phyloP scores from a whole-genome alignment of 1,140 invertebrate species.

The Macrobrachium nipponense region DNA sequence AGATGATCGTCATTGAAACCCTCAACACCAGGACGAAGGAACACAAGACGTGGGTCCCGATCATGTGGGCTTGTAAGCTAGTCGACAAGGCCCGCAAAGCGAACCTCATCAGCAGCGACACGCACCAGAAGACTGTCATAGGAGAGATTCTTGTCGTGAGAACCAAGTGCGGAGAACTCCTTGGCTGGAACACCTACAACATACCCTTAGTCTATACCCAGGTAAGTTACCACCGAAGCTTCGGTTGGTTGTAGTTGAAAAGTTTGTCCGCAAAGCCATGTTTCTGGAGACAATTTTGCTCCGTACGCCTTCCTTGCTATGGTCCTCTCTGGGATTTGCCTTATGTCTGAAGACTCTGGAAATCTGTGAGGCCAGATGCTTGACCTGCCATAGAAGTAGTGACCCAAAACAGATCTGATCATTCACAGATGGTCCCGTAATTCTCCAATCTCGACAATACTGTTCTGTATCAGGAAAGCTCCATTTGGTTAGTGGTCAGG shows the following conservation, averaged over 20 bases:
- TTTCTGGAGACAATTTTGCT: no score
- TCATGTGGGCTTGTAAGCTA: slow-evolving; percentile 47
- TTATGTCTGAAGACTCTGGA: not conserved
- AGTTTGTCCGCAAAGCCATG: no score
- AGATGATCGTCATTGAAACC: slow-evolving; percentile 11
- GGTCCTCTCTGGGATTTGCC: no score
- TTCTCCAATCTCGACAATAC: no score
- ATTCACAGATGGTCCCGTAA: no score
- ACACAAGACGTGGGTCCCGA: slow-evolving; percentile 47
- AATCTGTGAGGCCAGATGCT: no score
- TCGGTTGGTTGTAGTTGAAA: no score
- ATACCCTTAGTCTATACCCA: slow-evolving; percentile 42
- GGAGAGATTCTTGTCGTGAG: slow-evolving; percentile 34
- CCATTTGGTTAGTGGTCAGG: no score
- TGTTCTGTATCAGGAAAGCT: no score
- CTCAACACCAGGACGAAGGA: slow-evolving; percentile 28
- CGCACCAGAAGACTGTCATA: slow-evolving; percentile 20
- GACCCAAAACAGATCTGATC: no score
- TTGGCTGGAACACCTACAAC: slow-evolving; percentile 46
- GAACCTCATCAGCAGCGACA: slow-evolving; percentile 13
- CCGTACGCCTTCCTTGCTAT: no score
- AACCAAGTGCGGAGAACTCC: slow-evolving; percentile 28
- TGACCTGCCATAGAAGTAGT: no score
- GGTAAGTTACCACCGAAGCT: not conserved
- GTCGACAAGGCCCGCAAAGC: slow-evolving; percentile 29